Evolutionary conservation across 2,888 invertebrate genomes (phyloP).

Genomic region (Thera britannica): DNA sequence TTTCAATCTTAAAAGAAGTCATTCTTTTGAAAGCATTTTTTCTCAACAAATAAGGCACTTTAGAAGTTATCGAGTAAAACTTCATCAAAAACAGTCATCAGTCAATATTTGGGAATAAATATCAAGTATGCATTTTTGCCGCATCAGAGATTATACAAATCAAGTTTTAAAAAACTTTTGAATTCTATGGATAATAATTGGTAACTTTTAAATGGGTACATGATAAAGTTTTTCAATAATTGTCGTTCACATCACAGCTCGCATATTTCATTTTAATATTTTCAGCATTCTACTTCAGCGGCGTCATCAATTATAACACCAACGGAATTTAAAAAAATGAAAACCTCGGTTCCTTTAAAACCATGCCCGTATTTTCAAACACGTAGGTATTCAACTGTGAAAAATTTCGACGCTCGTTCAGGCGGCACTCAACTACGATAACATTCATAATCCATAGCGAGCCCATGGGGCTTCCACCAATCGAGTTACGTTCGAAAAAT

Average conservation of each 20-base stretch:
- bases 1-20: too few relatives aligned
- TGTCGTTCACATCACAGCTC: not conserved
- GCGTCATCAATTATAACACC: not conserved
- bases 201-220: not conserved
- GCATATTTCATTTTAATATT: not conserved
- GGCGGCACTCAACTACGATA: slow-evolving; percentile 58
- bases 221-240: not conserved
- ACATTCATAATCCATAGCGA: slow-evolving; percentile 66
- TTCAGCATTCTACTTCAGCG: not conserved
- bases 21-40: too few relatives aligned
- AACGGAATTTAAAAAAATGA: not conserved
- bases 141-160: too few relatives aligned
- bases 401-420: slow-evolving; percentile 49
- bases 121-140: too few relatives aligned
- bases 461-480: slow-evolving; percentile 61
- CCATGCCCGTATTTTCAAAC: slow-evolving; percentile 23
- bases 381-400: slow-evolving; percentile 33
- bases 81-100: too few relatives aligned
- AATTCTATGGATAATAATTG: too few relatives aligned
- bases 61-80: too few relatives aligned
- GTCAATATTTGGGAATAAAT: too few relatives aligned
- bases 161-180: too few relatives aligned
- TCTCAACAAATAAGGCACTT: too few relatives aligned
- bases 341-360: slow-evolving; percentile 26
- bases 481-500: slow-evolving; percentile 65